A percentile compares a stretch with the other conserved stretches of the same genome.
Conservation (phyloP, 2,113 vertebrate species). For the Chaetodon trifascialis region DNA sequence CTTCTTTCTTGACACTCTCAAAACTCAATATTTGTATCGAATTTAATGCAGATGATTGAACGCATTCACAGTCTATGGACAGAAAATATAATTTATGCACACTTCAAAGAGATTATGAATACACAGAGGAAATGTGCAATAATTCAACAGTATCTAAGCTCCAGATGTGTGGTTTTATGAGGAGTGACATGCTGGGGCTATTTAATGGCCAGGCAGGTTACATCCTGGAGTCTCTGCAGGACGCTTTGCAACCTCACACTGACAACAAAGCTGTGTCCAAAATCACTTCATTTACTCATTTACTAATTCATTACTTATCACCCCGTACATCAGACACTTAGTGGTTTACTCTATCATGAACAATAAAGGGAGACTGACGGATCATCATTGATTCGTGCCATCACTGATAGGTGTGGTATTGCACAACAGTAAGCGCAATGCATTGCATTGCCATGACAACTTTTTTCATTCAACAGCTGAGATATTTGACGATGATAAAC, state of each 20-base stretch:
- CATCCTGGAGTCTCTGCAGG: slow-evolving; percentile 22
- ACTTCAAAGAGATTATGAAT: not conserved
- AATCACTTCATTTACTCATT: not conserved
- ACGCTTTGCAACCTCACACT: slow-evolving; percentile 17
- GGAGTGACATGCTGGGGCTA: slow-evolving; percentile 30
- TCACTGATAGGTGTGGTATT: not conserved
- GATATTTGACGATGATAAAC: not conserved
- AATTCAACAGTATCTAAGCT: slow-evolving; percentile 10
- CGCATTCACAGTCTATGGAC: not conserved
- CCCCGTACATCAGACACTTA: not conserved
- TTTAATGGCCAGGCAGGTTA: slow-evolving; percentile 21
- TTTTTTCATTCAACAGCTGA: no score
- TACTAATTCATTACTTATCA: not conserved
- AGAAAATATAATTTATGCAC: not conserved
- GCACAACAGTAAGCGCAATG: not conserved
- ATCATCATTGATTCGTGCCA: not conserved
- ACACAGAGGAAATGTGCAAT: slow-evolving; percentile 16
- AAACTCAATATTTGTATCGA: not conserved
- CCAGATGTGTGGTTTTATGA: not conserved
- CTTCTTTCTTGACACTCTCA: not conserved
- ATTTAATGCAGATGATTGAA: not conserved
- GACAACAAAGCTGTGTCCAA: not conserved
- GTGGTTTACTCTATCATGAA: not conserved
- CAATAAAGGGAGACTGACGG: not conserved
- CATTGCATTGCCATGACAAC: not conserved